Evolutionary conservation across 2,797 vertebrate species (phyloP), one percentile per base, ranked within the genome.

Genomic region (Stomatorhinus walkeri): DNA sequence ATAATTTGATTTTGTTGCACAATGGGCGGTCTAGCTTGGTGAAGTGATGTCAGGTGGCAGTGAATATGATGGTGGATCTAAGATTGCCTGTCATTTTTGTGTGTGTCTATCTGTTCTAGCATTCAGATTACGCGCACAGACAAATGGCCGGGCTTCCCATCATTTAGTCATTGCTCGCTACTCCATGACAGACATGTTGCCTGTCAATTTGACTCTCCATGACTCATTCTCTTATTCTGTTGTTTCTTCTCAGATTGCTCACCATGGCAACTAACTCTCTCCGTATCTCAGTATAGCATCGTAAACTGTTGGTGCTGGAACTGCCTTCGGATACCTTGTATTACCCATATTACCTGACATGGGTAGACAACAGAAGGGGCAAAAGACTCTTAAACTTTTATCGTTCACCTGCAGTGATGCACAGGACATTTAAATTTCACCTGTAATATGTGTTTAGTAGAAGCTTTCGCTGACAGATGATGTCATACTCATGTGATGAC

Each of bases 221-320:
- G 54, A 28, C 40, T 64, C 59, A 54, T 87, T n/a, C 36, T 54
- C 32, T 88, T 16, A 22, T 49, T 61, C 88, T 64, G 36, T 32
- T 51, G 48, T 64, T 81, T 32, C 64, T 79, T 24, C 87, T 79
- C 46, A 32, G 46, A 52, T 76, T 28, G 14, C 46, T 88, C 88
- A 83, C 79, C 88, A 88, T 88, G 88, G 88, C 61, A 88, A 88
- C 88, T 7, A 49, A 87, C 54, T 87, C 19, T 68, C 54, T 19
- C 54, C 0, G n/a, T 28, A 46, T 64, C 54, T 43, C 48, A 48
- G 56, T 36, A 43, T 51, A 76, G 28, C 68, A 84, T 28, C 1
- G 16, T 22, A 48, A 6, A 19, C 46, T 72, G 48, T 32, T 72
- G 87, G 40, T 24, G n/a, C 46, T 28, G 46, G n/a, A 36, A 22